These are phyloP conservation scores for Lamellibrachia luymesi DNA, from an alignment of 1,140 invertebrate species.

Conservation along the genomic window DNA sequence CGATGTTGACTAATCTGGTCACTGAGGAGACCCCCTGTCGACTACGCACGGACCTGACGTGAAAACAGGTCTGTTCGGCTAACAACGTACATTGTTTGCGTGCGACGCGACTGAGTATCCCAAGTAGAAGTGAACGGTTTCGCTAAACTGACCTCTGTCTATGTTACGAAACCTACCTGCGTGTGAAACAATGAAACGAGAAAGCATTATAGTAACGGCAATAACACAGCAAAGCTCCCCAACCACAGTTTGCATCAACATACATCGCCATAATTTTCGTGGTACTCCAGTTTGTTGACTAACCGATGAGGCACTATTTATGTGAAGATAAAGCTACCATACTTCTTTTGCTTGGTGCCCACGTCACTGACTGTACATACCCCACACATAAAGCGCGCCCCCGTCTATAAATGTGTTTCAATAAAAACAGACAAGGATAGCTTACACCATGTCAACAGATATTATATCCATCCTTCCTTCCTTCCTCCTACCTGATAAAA, in stretches of 20 bases:
- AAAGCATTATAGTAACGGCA: conserved; percentile 1
- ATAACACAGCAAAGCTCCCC: neutral
- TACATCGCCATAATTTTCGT: neutral
- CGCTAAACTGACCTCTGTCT: conserved; percentile 3
- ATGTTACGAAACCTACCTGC: conserved; percentile 4
- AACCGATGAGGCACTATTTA: neutral
- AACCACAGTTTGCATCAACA: neutral
- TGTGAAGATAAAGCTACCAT: neutral
- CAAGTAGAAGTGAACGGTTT: neutral
- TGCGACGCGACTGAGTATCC: neutral
- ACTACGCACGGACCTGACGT: conserved; percentile 2
- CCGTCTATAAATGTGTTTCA: too few relatives aligned
- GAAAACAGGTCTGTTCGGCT: neutral
- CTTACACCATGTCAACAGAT: too few relatives aligned
- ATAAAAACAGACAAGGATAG: too few relatives aligned
- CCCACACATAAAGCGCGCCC: too few relatives aligned
- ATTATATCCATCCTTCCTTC: too few relatives aligned
- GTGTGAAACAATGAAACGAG: conserved; percentile 4
- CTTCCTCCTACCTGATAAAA: neutral
- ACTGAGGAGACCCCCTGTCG: conserved; percentile 1
- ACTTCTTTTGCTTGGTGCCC: neutral
- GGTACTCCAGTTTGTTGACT: neutral
- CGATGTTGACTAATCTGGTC: neutral
- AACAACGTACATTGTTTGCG: neutral
- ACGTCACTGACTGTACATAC: neutral